Conservation (phyloP, 2,113 vertebrate genomes). For the Poecilia latipinna region DNA sequence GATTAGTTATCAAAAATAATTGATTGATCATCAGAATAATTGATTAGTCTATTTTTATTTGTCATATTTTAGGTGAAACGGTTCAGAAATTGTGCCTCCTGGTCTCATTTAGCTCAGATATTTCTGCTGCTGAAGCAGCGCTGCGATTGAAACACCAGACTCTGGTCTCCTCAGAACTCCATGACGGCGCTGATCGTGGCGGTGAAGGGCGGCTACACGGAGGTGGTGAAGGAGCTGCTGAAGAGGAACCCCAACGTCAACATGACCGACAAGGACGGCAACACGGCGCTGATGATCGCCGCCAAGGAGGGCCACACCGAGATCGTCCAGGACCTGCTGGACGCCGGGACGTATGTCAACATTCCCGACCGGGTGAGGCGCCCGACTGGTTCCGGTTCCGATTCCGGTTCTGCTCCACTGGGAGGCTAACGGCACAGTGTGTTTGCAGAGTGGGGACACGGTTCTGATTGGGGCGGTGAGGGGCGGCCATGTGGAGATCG, state of each 20-base stretch:
- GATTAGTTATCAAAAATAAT: neutral
- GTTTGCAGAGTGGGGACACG: conserved; percentile 91
- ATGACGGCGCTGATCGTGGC: conserved; percentile 98
- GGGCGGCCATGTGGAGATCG: conserved; percentile 96
- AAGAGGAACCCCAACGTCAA: conserved; percentile 97
- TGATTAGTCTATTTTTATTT: neutral
- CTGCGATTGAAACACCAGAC: conserved; percentile 12
- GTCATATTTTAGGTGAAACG: too few relatives aligned
- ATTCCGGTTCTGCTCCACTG: neutral
- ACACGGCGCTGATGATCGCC: conserved; percentile 96
- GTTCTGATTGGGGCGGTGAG: conserved; percentile 96
- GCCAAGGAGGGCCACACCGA: conserved; percentile 95
- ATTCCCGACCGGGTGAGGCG: conserved; percentile 91
- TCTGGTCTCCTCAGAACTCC: conserved; percentile 84
- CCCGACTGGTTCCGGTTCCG: neutral
- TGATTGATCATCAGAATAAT: too few relatives aligned
- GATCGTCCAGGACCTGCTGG: conserved; percentile 96
- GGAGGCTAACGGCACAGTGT: neutral
- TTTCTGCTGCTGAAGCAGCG: too few relatives aligned
- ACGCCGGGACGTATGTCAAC: conserved; percentile 96
- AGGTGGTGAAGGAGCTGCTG: conserved; percentile 95
- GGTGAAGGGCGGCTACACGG: conserved; percentile 91
- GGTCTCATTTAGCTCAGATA: neutral
- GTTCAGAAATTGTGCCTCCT: too few relatives aligned
- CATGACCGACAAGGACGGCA: conserved; percentile 97